phyloP scores from a whole-genome alignment of 2,113 vertebrate species.

The Caranx melampygus region DNA sequence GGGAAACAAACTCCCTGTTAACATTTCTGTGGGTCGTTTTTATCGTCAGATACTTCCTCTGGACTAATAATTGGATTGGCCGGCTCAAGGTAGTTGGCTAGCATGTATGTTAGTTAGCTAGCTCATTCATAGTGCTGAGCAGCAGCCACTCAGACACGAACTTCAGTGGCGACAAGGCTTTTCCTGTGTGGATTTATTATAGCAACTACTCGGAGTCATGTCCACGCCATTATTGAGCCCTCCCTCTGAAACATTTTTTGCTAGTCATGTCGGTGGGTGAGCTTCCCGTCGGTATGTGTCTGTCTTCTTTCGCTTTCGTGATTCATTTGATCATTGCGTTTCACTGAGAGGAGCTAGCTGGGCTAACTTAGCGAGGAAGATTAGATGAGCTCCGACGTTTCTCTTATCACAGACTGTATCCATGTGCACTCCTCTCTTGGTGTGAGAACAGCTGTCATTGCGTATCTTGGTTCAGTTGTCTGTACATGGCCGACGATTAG shows the following conservation, averaged over 20 bases:
- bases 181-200: background rate
- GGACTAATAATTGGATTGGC: slow-evolving; percentile 41
- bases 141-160: slow-evolving; percentile 19
- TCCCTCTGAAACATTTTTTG: background rate
- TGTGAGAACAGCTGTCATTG: slow-evolving; percentile 36
- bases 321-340: slow-evolving; percentile 6
- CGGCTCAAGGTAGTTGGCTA: slow-evolving; percentile 41
- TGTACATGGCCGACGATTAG: slow-evolving; percentile 44
- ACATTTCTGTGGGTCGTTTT: background rate
- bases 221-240: background rate
- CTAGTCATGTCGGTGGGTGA: slow-evolving; percentile 15
- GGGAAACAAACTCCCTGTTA: background rate
- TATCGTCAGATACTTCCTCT: background rate
- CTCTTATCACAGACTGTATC: background rate
- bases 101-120: slow-evolving; percentile 57
- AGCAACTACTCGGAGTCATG: slow-evolving; percentile 19
- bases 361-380: slow-evolving; percentile 24
- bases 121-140: slow-evolving; percentile 62
- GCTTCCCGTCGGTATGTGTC: slow-evolving; percentile 37
- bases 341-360: slow-evolving; percentile 5
- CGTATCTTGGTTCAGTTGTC: slow-evolving; percentile 27
- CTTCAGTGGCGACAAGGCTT: slow-evolving; percentile 6
- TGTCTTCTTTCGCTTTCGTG: slow-evolving; percentile 18
- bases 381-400: slow-evolving; percentile 1
- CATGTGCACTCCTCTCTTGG: background rate